These are phyloP conservation scores for Puffinus mauretanicus DNA, from an alignment of 2,113 vertebrate species.

Conservation along the genomic window DNA sequence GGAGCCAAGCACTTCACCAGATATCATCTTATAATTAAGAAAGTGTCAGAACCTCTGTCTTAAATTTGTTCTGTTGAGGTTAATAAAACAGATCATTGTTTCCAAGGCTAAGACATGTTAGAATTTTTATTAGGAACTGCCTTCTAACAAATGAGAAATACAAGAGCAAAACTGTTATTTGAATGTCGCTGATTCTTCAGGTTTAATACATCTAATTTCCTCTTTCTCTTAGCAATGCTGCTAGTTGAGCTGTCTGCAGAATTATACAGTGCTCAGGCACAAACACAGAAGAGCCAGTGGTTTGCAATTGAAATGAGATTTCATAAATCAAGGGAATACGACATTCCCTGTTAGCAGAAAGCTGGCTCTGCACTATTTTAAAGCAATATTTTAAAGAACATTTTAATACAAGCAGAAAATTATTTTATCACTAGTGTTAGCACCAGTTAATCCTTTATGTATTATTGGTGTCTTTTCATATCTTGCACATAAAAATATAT, in stretches of 20 bases:
- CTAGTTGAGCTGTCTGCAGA: slow-evolving; percentile 37
- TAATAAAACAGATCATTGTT: slow-evolving; percentile 34
- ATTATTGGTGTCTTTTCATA: background rate
- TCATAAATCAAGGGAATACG: slow-evolving; percentile 43
- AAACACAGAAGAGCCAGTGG: slow-evolving; percentile 4
- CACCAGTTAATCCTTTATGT: background rate
- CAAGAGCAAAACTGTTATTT: slow-evolving; percentile 32
- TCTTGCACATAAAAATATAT: background rate
- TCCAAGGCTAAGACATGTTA: slow-evolving; percentile 6
- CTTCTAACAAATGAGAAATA: slow-evolving; percentile 55
- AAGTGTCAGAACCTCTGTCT: background rate
- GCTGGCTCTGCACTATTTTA: background rate
- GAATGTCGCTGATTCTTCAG: slow-evolving; percentile 37
- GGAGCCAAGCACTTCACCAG: background rate
- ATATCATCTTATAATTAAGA: slow-evolving; percentile 14
- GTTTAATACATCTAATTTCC: slow-evolving; percentile 34
- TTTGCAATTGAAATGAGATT: slow-evolving; percentile 53
- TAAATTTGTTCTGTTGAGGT: background rate
- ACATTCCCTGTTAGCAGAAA: background rate
- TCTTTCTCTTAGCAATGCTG: background rate
- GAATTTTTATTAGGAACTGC: slow-evolving; percentile 17
- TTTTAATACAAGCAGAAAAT: slow-evolving; percentile 31
- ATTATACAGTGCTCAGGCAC: background rate
- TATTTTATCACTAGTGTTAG: background rate
- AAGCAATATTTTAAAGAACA: background rate